These are phyloP conservation scores for Procambarus clarkii DNA, from an alignment of 1,140 invertebrate species.

Conservation along the genomic window DNA sequence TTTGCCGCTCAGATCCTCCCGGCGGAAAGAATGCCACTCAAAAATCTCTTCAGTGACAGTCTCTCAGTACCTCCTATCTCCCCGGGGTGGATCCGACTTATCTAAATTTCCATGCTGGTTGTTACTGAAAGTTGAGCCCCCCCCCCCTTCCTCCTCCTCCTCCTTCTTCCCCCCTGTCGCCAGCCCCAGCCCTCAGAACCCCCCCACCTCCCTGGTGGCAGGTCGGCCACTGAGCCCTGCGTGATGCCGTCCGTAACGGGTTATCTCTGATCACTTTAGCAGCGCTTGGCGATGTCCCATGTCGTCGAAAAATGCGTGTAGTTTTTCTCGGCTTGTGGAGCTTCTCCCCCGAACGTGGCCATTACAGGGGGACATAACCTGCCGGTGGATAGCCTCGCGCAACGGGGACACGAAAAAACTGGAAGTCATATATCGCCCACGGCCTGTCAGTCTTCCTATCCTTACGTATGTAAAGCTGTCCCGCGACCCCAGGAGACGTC, in stretches of 20 bases:
- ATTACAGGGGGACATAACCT: background rate
- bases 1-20: no score
- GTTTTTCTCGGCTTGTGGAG: conserved; percentile 24
- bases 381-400: background rate
- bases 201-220: background rate
- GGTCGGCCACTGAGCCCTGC: background rate
- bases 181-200: background rate
- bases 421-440: conserved; percentile 12
- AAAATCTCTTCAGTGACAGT: no score
- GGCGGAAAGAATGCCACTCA: no score
- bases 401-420: background rate
- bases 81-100: no score
- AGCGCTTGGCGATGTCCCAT: conserved; percentile 37
- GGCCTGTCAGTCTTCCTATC: background rate
- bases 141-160: no score
- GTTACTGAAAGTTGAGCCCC: no score
- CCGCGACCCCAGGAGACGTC: background rate
- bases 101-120: no score
- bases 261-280: conserved; percentile 38
- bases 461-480: conserved; percentile 8
- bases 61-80: background rate
- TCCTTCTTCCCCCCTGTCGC: background rate
- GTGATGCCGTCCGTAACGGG: conserved; percentile 32
- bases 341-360: background rate
- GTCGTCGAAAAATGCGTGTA: conserved; percentile 35